Evolutionary conservation across 1,140 invertebrate genomes (phyloP), one percentile per base, ranked within the genome.

Genomic region (Leptinotarsa texana): DNA sequence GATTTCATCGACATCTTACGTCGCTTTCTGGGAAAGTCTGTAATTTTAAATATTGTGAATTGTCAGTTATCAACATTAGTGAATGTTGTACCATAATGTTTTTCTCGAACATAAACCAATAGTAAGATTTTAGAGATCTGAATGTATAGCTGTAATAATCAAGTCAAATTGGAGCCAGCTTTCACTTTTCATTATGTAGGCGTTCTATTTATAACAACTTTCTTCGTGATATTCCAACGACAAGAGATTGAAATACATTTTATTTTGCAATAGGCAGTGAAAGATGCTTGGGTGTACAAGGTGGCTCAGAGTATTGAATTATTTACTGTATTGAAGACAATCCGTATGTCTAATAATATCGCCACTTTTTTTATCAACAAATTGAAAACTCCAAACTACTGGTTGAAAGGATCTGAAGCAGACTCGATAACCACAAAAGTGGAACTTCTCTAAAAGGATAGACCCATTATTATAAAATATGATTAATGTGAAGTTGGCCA

Each of bases 181-280:
- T 57, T 57, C 51, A 57, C 51, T 57, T 57, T 57, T 15, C 51
- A 57, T 57, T 57, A 57, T 57, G 51, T 57, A 57, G 51, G 51
- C 51, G 51, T 57, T 57, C 51, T 57, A 57, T 57, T 57, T 57
- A 57, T 57, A 57, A 57, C 51, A 57, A 57, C 51, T 57, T 57
- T 57, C 51, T 57, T 57, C 51, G n/a, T 57, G 51, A 15, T 18
- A 57, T 18, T 17, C 51, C 51, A 42, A 57, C 51, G 51, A 57
- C 51, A 57, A 57, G 51, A 57, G 15, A 15, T 18, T 57, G 13
- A 57, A 57, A 57, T 18, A 57, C 51, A 57, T 57, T 57, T 57
- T 57, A 57, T 57, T 57, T 15, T 57, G 51, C 51, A 57, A 57
- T 18, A 57, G 6, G n/a, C 4, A 17, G 2, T 57, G 51, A 17